Evolutionary conservation across 2,113 vertebrate genomes (phyloP), one percentile per base, ranked within the genome.

Genomic region (Corapipo altera): DNA sequence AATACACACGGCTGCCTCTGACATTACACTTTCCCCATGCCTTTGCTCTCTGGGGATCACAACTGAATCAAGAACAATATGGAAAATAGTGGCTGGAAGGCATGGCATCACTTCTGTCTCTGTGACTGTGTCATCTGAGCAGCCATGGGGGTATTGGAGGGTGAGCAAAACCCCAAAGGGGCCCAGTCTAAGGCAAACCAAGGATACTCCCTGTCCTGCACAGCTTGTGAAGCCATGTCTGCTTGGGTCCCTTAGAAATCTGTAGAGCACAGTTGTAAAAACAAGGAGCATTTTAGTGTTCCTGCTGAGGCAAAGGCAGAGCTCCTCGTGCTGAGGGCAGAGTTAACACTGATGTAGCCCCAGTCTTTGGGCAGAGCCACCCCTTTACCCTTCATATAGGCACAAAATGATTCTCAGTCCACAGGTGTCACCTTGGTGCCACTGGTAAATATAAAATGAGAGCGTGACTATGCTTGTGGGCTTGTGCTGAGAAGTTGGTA

Each of bases 391-490:
- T 66, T 64, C 46, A n/a, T 19, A 16, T 6, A 27, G 30, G 44
- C 46, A 28, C 51, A 78, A 55, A 81, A 57, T 2, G 2, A 15
- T 52, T 71, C 28, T 48, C 15, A 21, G 16, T 44, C 54, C 51
- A 37, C 32, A 76, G 65, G 6, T 44, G 15, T 59, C 61, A 35
- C 12, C 16, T 71, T 41, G 20, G 32, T 49, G 39, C 28, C n/a
- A 12, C 6, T 20, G 37, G 32, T 76, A 52, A 62, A 72, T 33
- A 16, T 5, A 18, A 82, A 61, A 61, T 6, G 20, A 41, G 13
- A 83, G 5, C 0, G 1, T 57, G 43, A 89, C 10, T 33, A 2
- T 9, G 0, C 0, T 14, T 46, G 10, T 51, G 46, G 33, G 57
- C 39, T 70, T 8, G 1, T 21, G 39, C 35, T 75, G 28, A 54